These are phyloP conservation scores for Hyposoter didymator DNA, from an alignment of 2,888 invertebrate genomes.

Conservation along the genomic window DNA sequence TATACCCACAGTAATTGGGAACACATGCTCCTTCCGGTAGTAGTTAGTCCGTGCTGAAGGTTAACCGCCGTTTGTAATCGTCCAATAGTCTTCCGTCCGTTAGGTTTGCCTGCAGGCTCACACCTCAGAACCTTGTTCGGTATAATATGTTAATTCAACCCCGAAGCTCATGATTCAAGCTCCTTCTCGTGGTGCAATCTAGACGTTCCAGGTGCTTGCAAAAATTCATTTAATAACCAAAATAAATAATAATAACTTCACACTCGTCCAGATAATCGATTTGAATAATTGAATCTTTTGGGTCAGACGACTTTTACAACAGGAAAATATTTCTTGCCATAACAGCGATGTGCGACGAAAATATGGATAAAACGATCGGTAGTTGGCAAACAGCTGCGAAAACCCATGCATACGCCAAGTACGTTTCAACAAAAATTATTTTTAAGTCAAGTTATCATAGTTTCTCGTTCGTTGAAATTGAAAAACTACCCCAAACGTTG, in stretches of 20 bases:
- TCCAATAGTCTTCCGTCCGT: conserved; percentile 52
- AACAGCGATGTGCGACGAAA: no score
- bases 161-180: conserved; percentile 41
- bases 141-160: conserved; percentile 57
- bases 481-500: no score
- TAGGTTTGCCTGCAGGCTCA: conserved; percentile 29
- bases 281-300: no score
- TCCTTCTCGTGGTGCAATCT: neutral
- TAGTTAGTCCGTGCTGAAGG: conserved; percentile 64
- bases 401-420: no score
- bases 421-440: no score
- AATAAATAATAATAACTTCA: neutral
- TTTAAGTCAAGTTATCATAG: no score
- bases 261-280: neutral
- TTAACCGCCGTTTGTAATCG: conserved; percentile 65
- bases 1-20: conserved; percentile 53
- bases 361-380: no score
- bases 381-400: no score
- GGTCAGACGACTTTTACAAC: no score
- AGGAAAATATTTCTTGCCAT: no score
- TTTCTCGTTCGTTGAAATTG: no score
- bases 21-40: conserved; percentile 67
- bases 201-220: neutral
- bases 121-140: conserved; percentile 22
- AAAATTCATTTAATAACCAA: neutral